These are phyloP conservation scores for Chrysolina haemoptera DNA, from an alignment of 2,888 invertebrate genomes.

Conservation along the genomic window DNA sequence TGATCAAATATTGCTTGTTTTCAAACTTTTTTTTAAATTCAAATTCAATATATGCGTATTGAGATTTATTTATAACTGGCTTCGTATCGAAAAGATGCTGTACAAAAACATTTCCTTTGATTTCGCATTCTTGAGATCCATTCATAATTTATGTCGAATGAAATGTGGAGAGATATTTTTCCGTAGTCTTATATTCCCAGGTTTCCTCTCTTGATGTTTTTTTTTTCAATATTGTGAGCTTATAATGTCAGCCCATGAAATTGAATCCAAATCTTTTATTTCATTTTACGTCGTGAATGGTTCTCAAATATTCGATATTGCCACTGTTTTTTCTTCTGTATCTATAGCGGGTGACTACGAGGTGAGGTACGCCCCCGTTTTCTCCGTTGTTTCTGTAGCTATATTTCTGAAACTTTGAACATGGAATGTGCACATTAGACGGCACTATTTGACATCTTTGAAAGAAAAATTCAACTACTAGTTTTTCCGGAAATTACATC, in stretches of 20 bases:
- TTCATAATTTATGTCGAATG: constrained; percentile 44
- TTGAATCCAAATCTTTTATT: background rate
- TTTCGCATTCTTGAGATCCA: constrained; percentile 37
- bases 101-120: constrained; percentile 42
- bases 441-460: too few relatives aligned
- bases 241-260: background rate
- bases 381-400: too few relatives aligned
- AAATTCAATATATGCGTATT: background rate
- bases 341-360: too few relatives aligned
- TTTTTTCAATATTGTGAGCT: background rate
- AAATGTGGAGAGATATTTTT: constrained; percentile 24
- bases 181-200: constrained; percentile 1
- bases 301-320: too few relatives aligned
- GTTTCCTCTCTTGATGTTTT: background rate
- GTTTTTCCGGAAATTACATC: too few relatives aligned
- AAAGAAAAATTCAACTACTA: too few relatives aligned
- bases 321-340: too few relatives aligned
- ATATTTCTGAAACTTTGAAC: too few relatives aligned
- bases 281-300: too few relatives aligned
- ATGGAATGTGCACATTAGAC: too few relatives aligned
- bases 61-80: constrained; percentile 5
- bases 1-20: background rate
- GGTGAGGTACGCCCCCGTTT: too few relatives aligned
- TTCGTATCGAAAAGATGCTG: constrained; percentile 29
- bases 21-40: background rate